phyloP scores from a whole-genome alignment of 2,113 vertebrate genomes.

The Fukomys damarensis region DNA sequence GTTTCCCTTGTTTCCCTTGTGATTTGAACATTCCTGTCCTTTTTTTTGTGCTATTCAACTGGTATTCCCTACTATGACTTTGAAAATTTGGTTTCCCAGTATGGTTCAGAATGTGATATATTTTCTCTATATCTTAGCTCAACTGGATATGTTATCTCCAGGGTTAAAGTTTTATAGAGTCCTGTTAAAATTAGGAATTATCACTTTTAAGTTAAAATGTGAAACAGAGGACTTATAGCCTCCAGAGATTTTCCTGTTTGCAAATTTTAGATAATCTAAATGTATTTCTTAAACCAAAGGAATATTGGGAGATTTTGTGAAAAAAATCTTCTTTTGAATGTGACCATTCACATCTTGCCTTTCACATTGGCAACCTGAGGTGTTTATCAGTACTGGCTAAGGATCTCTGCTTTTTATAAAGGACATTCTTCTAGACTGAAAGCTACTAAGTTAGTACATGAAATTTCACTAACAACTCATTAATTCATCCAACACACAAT shows the following conservation, averaged over 20 bases:
- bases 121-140: constrained; percentile 16
- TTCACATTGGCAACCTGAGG: neutral
- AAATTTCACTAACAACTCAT: neutral
- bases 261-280: constrained; percentile 28
- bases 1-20: constrained; percentile 23
- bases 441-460: neutral
- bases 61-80: neutral
- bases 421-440: neutral
- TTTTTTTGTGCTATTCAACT: neutral
- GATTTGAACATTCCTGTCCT: constrained; percentile 11
- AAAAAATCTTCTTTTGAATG: constrained; percentile 38
- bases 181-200: constrained; percentile 46
- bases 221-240: neutral
- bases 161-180: constrained; percentile 31
- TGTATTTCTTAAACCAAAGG: constrained; percentile 29
- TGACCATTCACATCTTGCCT: neutral
- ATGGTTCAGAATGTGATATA: constrained; percentile 4
- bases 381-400: neutral
- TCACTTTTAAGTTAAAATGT: constrained; percentile 68
- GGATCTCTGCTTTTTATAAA: neutral
- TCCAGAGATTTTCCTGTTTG: neutral
- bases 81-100: constrained; percentile 3
- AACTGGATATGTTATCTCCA: constrained; percentile 45
- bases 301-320: constrained; percentile 4
- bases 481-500: neutral